Evolutionary conservation across 2,113 vertebrate genomes (phyloP), one percentile per base, ranked within the genome.

Genomic region (Geococcyx californianus): DNA sequence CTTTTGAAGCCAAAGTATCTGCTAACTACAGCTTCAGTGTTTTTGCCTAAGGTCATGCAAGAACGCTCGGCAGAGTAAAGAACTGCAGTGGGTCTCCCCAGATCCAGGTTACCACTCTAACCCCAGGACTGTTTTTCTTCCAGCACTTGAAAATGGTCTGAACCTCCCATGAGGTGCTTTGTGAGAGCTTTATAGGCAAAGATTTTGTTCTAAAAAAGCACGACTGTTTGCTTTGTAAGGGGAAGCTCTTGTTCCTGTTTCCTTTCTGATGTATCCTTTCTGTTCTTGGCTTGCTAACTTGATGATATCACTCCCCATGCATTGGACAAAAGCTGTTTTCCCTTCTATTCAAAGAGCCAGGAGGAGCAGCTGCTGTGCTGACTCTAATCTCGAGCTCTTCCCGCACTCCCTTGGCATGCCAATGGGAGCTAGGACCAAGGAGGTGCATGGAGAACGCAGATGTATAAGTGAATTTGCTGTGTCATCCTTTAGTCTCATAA

Each of bases 221-320:
- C 0, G n/a, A 28, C 68, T 95, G 56, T 97, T 95, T 94, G 84
- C 88, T 93, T 95, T 93, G 62, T 82, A 86, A 92, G 73, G 74
- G 69, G 58, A 93, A 89, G 77, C 86, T 95, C 95, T 93, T 94
- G 66, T 95, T 96, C 92, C 86, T 79, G 38, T 94, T 94, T 92
- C 80, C 40, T 92, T 94, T 96, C 94, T 93, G 83, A 95, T 96
- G 74, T 79, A 64, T 79, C 54, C 73, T 68, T 74, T 95, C 79
- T 96, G 83, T 95, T 96, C 88, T 87, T 95, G 94, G 90, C 92
- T 92, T 94, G 86, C 90, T 94, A 16, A 63, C 54, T 78, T 87
- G 84, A 82, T 96, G 95, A 87, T 93, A 81, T 95, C 89, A 87
- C 56, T 93, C 88, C 84, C 45, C n/a, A n/a, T 94, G 90, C 77